phyloP scores from a whole-genome alignment of 2,888 invertebrate genomes.

The Eristalis pertinax region DNA sequence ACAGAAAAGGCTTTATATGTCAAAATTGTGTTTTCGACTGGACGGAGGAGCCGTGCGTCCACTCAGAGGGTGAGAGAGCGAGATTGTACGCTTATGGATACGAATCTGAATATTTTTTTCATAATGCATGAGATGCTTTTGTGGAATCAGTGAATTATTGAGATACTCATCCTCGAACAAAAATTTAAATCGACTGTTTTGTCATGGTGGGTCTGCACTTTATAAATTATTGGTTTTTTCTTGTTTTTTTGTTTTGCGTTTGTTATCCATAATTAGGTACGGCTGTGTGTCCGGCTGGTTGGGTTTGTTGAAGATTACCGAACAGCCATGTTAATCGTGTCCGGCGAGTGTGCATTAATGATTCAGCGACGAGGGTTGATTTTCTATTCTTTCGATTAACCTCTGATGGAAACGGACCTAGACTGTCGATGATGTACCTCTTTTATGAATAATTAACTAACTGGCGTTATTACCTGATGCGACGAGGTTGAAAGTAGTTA shows the following conservation, averaged over 20 bases:
- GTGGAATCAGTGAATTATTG: constrained; percentile 47
- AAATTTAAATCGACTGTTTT: not conserved
- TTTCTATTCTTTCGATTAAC: constrained; percentile 17
- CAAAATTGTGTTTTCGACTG: constrained; percentile 12
- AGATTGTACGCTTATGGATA: constrained; percentile 25
- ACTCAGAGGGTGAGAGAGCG: too few species aligned
- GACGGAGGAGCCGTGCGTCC: not conserved
- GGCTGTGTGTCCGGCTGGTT: not conserved
- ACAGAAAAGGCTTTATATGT: constrained; percentile 59
- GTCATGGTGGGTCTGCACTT: constrained; percentile 14
- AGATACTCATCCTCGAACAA: not conserved
- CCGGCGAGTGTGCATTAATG: not conserved
- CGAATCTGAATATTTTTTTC: constrained; percentile 50
- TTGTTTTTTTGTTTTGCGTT: not conserved
- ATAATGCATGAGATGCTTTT: constrained; percentile 54
- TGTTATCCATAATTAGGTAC: not conserved
- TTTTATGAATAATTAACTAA: not conserved
- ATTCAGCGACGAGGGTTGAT: not conserved
- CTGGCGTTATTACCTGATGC: not conserved
- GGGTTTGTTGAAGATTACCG: not conserved
- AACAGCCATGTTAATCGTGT: constrained; percentile 12
- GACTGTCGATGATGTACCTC: not conserved
- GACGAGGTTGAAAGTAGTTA: not conserved
- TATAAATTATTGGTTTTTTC: not conserved
- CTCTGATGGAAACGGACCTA: not conserved